These are phyloP conservation scores for Drosophila varians DNA, from an alignment of 1,140 invertebrate genomes.

Conservation along the genomic window DNA sequence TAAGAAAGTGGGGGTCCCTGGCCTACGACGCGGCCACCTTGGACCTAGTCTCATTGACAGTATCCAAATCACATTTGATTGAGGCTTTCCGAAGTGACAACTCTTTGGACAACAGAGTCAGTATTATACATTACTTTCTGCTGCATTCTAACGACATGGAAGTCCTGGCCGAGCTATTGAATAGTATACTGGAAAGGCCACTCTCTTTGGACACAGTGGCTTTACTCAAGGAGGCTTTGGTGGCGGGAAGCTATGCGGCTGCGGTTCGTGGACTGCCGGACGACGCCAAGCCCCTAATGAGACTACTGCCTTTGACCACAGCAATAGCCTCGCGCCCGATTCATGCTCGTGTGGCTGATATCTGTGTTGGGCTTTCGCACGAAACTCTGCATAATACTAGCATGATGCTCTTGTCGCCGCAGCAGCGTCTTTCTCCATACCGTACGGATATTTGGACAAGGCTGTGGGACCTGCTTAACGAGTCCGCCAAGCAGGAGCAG, in stretches of 20 bases:
- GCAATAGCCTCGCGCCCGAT: conserved; percentile 80
- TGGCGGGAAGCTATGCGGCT: conserved; percentile 89
- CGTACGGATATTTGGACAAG: conserved; percentile 92
- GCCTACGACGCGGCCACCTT: conserved; percentile 88
- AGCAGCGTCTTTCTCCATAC: conserved; percentile 91
- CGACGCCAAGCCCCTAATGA: conserved; percentile 87
- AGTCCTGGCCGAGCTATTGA: conserved; percentile 86
- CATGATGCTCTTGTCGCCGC: conserved; percentile 91
- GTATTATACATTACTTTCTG: conserved; percentile 91
- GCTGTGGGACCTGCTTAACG: conserved; percentile 89
- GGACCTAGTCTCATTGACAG: conserved; percentile 87
- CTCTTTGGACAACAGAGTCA: conserved; percentile 88
- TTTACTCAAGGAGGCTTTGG: conserved; percentile 90
- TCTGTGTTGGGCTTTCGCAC: conserved; percentile 84
- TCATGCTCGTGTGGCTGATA: conserved; percentile 73
- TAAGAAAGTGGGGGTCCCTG: conserved; percentile 85
- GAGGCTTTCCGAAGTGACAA: conserved; percentile 88
- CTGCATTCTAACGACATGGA: conserved; percentile 90
- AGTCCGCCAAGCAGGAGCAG: conserved; percentile 85
- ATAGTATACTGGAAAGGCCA: conserved; percentile 78
- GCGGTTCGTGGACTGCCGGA: conserved; percentile 88
- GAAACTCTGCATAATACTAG: conserved; percentile 91
- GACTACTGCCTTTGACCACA: conserved; percentile 89
- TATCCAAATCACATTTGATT: conserved; percentile 87
- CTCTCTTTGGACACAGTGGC: conserved; percentile 78